A percentile compares a stretch with the other conserved stretches of the same genome.
These are phyloP conservation scores for Aphidoletes aphidimyza DNA, from an alignment of 2,888 invertebrate species.

Conservation along the genomic window DNA sequence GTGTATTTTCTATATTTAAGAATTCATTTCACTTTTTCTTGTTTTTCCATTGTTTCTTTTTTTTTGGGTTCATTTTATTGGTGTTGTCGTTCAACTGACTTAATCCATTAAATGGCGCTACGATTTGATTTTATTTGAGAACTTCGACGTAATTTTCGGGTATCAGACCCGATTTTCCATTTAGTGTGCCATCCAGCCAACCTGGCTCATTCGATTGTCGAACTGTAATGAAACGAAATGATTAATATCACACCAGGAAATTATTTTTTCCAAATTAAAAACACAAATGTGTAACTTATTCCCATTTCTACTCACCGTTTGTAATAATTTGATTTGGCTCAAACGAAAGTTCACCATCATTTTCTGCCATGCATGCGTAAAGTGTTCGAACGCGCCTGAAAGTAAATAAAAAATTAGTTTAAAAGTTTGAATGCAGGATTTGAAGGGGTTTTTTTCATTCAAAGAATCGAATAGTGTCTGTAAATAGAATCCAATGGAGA, in stretches of 20 bases:
- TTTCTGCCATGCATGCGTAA: conserved; percentile 95
- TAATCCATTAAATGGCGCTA: neutral
- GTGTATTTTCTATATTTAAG: no score
- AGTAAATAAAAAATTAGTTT: conserved; percentile 56
- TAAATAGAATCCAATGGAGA: no score
- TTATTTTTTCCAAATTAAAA: neutral
- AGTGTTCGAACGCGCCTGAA: conserved; percentile 88
- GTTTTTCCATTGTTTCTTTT: neutral
- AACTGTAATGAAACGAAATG: conserved; percentile 70
- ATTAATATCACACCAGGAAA: neutral
- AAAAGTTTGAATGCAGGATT: conserved; percentile 52
- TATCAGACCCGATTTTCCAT: conserved; percentile 91
- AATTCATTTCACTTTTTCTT: neutral
- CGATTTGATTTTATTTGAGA: conserved; percentile 66
- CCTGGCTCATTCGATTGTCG: conserved; percentile 94
- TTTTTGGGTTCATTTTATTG: conserved; percentile 37
- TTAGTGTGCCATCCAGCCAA: conserved; percentile 95
- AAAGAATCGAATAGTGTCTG: neutral
- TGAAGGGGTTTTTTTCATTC: neutral
- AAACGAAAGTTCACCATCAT: conserved; percentile 96
- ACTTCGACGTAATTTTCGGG: conserved; percentile 97
- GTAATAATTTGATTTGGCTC: conserved; percentile 98
- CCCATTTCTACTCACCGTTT: conserved; percentile 76
- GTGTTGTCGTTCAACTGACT: conserved; percentile 47
- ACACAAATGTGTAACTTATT: neutral